These are phyloP conservation scores for Dinoponera quadriceps DNA, from an alignment of 1,140 invertebrate genomes.

Conservation along the genomic window DNA sequence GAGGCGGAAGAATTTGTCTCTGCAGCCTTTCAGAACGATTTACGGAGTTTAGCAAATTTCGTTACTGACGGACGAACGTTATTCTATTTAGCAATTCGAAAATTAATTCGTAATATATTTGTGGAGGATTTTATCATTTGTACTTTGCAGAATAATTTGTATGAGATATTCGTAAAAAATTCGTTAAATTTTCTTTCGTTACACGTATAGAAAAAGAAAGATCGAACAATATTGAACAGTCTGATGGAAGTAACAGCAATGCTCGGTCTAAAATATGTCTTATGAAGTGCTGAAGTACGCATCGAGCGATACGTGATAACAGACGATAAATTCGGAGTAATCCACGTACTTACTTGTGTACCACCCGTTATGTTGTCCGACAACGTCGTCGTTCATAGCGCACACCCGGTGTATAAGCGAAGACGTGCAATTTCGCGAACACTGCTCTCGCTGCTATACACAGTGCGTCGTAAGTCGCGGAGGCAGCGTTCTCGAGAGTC, in stretches of 20 bases:
- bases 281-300: too few species aligned
- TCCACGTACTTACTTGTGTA: conserved; percentile 64
- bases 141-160: neutral
- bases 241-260: too few species aligned
- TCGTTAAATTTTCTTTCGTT: too few species aligned
- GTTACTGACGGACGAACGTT: too few species aligned
- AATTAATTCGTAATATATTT: too few species aligned
- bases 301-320: neutral
- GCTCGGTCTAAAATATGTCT: too few species aligned
- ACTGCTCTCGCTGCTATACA: conserved; percentile 35
- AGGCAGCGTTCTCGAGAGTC: conserved; percentile 21
- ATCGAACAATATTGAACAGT: too few species aligned
- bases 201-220: too few species aligned
- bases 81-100: too few species aligned
- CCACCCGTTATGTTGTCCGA: conserved; percentile 59
- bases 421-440: conserved; percentile 59
- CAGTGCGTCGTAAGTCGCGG: conserved; percentile 23
- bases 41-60: neutral
- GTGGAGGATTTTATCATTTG: neutral
- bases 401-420: conserved; percentile 53
- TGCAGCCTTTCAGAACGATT: neutral
- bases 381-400: conserved; percentile 67
- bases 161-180: neutral
- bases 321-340: neutral
- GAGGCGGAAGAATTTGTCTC: neutral